A percentile compares a stretch with the other conserved stretches of the same genome.
phyloP scores from a whole-genome alignment of 2,888 invertebrate genomes.

The Zootermopsis nevadensis region DNA sequence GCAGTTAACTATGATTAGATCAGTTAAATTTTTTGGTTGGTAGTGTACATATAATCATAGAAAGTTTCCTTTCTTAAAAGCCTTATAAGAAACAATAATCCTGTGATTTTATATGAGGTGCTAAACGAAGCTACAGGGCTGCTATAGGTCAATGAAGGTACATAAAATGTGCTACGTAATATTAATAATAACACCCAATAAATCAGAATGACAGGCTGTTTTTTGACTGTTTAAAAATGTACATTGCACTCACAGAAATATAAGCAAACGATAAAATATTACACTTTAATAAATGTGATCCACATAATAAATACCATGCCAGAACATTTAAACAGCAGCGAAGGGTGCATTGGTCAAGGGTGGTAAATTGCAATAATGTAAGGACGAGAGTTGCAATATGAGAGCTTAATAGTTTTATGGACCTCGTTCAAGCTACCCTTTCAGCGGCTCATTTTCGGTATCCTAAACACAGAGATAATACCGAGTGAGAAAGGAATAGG shows the following conservation, averaged over 20 bases:
- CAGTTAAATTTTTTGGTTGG: too few relatives aligned
- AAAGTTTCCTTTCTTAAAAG: too few relatives aligned
- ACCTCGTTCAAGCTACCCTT: slow-evolving; percentile 30
- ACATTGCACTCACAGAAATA: background rate
- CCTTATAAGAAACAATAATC: too few relatives aligned
- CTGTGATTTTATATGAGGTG: too few relatives aligned
- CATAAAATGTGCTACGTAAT: too few relatives aligned
- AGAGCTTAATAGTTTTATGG: slow-evolving; percentile 42
- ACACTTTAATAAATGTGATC: slow-evolving; percentile 20
- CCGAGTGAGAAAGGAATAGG: background rate
- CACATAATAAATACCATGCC: background rate
- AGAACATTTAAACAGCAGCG: slow-evolving; percentile 10
- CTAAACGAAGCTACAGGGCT: too few relatives aligned
- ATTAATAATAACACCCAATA: too few relatives aligned
- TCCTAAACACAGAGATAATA: slow-evolving; percentile 33
- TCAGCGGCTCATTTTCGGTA: slow-evolving; percentile 39
- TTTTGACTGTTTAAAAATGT: too few relatives aligned
- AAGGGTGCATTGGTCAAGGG: background rate
- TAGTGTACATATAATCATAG: too few relatives aligned
- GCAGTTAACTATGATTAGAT: too few relatives aligned
- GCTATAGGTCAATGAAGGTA: too few relatives aligned
- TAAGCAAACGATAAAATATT: background rate
- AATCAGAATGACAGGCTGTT: too few relatives aligned
- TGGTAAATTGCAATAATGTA: slow-evolving; percentile 10
- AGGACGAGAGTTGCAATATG: background rate